Conservation (phyloP, 2,797 vertebrate genomes). For the Pantherophis vulpinus region DNA sequence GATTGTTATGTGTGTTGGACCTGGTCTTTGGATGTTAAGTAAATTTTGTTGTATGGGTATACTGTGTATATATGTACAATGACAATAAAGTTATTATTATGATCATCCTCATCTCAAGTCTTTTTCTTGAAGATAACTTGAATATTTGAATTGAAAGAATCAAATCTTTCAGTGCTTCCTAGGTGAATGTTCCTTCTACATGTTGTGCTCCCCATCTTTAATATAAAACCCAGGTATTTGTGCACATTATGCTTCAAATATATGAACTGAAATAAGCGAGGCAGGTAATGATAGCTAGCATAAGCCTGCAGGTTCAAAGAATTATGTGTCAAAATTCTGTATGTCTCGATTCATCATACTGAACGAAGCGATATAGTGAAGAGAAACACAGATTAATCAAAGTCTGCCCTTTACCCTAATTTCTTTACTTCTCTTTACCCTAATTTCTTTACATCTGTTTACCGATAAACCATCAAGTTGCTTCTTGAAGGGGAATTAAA, state of each 20-base stretch:
- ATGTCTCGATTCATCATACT: background rate
- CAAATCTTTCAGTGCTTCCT: no score
- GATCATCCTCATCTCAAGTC: no score
- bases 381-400: background rate
- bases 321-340: background rate
- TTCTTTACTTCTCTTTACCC: background rate
- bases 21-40: no score
- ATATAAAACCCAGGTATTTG: background rate
- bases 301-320: background rate
- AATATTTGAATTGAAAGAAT: no score
- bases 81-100: no score
- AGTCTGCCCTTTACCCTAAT: background rate
- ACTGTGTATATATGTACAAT: no score
- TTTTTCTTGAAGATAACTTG: no score
- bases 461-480: background rate
- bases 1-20: no score
- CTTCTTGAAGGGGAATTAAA: background rate
- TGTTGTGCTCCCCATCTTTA: background rate
- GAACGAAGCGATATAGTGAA: background rate
- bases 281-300: background rate
- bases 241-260: background rate
- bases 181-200: no score
- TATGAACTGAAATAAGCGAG: background rate
- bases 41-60: no score
- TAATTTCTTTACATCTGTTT: no score